Base-by-base conservation (phyloP, 2,113 vertebrate genomes). In the Suricata suricatta region DNA sequence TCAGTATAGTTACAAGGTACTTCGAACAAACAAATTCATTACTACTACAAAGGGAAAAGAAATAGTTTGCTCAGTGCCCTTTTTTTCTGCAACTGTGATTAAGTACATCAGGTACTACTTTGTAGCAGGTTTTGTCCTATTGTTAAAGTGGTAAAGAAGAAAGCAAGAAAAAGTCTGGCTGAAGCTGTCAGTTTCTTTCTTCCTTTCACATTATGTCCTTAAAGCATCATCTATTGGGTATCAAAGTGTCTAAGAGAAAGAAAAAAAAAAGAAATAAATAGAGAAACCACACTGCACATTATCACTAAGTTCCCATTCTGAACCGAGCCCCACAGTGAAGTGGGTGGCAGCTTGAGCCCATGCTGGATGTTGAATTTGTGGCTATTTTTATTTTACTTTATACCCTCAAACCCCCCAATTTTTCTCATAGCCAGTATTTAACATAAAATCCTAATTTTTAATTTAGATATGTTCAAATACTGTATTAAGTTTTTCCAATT, bases 81-180 rank as follows among this genome's bases (percentile, higher is more conserved):
- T 85, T 88, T 77, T 83, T 52, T 15, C 84, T 82, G 50, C 19
- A 38, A 19, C 17, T 79, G 41, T 94, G 92, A 88, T 93, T 84
- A 90, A 97, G 90, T 76, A 96, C 95, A 88, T 52, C 0, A 54
- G 86, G 83, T 98, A 71, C 97, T 96, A 71, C 79, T 92, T 87
- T 16, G 60, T 25, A 80, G 90, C 60, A 76, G 89, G 69, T 97
- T 98, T 97, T 97, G 83, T 97, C 35, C 52, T 96, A 3, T 90
- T 1, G 93, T 98, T 95, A 57, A 95, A 92, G 85, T 27, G 57
- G 52, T 44, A 33, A 29, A 17, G 71, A 80, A 95, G 71, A 96
- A 91, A 94, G 57, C 83, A 7, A 14, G 81, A 47, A 50, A 84
- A 60, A 5, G 0, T 57, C 4, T 63, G 79, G 57, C 3, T 95